Conservation (phyloP, 2,113 vertebrate species). For the Sapayoa aenigma region DNA sequence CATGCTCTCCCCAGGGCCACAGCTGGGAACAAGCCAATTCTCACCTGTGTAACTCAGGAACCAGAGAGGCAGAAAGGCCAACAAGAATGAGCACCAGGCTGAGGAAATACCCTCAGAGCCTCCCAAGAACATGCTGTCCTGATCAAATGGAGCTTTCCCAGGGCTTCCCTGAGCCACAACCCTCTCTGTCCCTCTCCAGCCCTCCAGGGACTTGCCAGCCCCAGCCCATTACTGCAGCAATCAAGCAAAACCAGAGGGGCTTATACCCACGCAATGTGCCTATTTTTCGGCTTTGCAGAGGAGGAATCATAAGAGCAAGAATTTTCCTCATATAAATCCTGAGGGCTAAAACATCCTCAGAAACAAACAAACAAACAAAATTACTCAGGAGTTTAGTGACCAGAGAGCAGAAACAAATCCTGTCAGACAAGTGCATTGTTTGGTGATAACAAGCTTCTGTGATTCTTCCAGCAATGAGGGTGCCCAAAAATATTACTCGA, state of each 20-base stretch:
- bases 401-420: neutral
- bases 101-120: neutral
- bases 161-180: neutral
- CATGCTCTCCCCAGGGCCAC: neutral
- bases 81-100: fast-evolving
- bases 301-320: neutral
- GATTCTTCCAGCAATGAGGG: neutral
- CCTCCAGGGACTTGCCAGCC: neutral
- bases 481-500: neutral
- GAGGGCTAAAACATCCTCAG: neutral
- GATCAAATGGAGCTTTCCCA: neutral
- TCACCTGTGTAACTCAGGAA: fast-evolving
- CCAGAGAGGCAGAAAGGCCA: neutral
- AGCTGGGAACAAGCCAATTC: neutral
- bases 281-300: conserved; percentile 2
- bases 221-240: neutral
- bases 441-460: neutral
- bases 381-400: neutral
- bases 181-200: neutral
- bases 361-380: conserved; percentile 18
- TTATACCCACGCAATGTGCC: neutral
- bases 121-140: neutral
- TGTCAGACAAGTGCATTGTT: neutral
- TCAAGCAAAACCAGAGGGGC: neutral
- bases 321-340: neutral